These are phyloP conservation scores for Micropoecilia bifurca DNA, from an alignment of 2,797 vertebrate genomes.

Conservation along the genomic window DNA sequence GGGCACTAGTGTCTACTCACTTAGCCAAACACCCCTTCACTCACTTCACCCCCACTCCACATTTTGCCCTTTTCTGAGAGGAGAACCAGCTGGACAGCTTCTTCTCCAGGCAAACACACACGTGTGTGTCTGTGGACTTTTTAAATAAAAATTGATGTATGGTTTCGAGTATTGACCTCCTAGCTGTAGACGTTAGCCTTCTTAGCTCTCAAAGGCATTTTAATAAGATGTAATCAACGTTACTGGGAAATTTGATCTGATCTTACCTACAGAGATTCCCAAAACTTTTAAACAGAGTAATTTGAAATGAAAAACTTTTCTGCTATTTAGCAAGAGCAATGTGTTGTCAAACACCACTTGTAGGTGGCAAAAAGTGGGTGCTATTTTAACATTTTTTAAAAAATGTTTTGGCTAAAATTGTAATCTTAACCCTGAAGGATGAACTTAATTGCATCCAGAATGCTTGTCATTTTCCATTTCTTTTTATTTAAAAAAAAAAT, in stretches of 20 bases:
- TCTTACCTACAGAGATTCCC: not conserved
- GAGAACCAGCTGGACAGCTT: slow-evolving; percentile 67
- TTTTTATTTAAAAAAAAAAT: too few relatives aligned
- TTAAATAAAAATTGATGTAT: not conserved
- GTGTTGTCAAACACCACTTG: not conserved
- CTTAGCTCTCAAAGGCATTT: not conserved
- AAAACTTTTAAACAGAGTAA: not conserved
- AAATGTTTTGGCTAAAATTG: not conserved
- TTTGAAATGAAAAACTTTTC: not conserved
- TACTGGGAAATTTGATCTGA: not conserved
- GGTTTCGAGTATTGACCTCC: not conserved
- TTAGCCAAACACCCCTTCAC: slow-evolving; percentile 44
- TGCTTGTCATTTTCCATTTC: not conserved
- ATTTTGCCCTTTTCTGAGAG: slow-evolving; percentile 52
- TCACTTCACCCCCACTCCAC: slow-evolving; percentile 26
- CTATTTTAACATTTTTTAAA: too few relatives aligned
- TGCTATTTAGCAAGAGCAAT: not conserved
- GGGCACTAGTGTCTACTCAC: slow-evolving; percentile 76
- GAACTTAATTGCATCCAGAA: not conserved
- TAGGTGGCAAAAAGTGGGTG: not conserved
- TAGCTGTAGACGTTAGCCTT: not conserved
- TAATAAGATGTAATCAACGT: not conserved
- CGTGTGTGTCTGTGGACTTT: not conserved
- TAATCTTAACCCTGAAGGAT: not conserved
- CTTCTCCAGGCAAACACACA: slow-evolving; percentile 37